phyloP scores from a whole-genome alignment of 2,113 vertebrate genomes.

The Glaucomys volans region DNA sequence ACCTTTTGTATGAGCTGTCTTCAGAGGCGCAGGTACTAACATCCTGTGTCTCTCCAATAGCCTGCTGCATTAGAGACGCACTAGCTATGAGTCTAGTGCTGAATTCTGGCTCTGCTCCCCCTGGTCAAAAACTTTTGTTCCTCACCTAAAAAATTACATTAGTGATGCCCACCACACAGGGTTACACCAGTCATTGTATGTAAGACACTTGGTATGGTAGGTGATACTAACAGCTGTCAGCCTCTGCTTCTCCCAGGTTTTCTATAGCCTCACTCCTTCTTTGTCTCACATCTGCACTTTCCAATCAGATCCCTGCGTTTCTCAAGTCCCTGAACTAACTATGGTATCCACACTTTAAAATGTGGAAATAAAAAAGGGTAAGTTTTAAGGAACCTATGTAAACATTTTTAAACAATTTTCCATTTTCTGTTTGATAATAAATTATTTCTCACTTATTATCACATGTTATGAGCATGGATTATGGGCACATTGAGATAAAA shows the following conservation, averaged over 20 bases:
- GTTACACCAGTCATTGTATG: background rate
- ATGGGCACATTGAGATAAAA: constrained; percentile 5
- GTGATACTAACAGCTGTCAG: background rate
- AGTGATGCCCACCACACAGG: too few relatives aligned
- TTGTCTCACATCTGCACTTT: background rate
- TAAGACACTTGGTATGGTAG: background rate
- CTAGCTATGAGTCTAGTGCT: background rate
- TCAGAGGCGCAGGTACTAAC: background rate
- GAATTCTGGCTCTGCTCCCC: background rate
- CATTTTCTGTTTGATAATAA: background rate
- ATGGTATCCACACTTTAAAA: background rate
- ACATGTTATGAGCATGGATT: background rate
- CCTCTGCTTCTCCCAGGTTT: background rate
- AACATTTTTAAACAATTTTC: constrained; percentile 4
- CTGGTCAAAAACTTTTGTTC: background rate
- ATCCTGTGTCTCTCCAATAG: background rate
- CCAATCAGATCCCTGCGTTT: background rate
- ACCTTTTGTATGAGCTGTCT: background rate
- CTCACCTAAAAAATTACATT: background rate
- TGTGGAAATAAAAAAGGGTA: background rate
- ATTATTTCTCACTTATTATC: background rate
- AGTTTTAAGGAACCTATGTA: background rate
- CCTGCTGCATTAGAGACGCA: background rate
- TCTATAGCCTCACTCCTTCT: background rate
- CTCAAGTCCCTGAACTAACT: background rate